Percentiles rank a stretch among this genome's conserved stretches.
phyloP scores from a whole-genome alignment of 2,888 invertebrate species.

The Epistrophe eligans region DNA sequence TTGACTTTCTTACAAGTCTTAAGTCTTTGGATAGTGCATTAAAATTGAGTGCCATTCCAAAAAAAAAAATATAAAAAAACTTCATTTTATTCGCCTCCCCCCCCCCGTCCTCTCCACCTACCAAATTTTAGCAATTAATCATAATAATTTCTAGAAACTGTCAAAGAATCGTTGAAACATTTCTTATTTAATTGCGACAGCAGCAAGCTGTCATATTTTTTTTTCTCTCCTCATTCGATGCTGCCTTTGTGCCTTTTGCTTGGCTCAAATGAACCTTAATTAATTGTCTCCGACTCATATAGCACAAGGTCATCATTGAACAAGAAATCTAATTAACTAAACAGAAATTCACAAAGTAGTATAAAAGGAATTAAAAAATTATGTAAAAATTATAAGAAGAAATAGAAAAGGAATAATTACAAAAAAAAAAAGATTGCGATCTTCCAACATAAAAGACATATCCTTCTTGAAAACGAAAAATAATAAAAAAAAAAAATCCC shows the following conservation, averaged over 20 bases:
- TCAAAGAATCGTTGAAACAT: constrained; percentile 67
- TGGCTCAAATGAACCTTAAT: constrained; percentile 65
- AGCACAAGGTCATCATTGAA: constrained; percentile 74
- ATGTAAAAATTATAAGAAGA: neutral
- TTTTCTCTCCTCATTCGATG: neutral
- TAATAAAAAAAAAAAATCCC: neutral
- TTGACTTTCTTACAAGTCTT: neutral
- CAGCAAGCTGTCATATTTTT: constrained; percentile 32
- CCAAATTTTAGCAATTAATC: constrained; percentile 57
- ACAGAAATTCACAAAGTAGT: constrained; percentile 55
- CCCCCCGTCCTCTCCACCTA: neutral
- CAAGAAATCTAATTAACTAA: constrained; percentile 75
- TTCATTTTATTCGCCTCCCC: neutral
- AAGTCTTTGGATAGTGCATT: neutral
- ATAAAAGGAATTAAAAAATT: neutral
- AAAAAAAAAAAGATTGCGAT: neutral
- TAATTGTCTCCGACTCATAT: constrained; percentile 68
- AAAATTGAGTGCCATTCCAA: constrained; percentile 18
- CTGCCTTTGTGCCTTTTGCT: neutral
- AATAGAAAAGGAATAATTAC: neutral
- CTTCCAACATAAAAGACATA: constrained; percentile 42
- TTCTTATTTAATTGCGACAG: constrained; percentile 72
- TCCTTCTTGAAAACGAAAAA: constrained; percentile 16
- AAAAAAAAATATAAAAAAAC: neutral
- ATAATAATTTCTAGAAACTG: constrained; percentile 67